A percentile compares a stretch with the other conserved stretches of the same genome.
phyloP scores from a whole-genome alignment of 2,113 vertebrate species.

The Myodes glareolus region DNA sequence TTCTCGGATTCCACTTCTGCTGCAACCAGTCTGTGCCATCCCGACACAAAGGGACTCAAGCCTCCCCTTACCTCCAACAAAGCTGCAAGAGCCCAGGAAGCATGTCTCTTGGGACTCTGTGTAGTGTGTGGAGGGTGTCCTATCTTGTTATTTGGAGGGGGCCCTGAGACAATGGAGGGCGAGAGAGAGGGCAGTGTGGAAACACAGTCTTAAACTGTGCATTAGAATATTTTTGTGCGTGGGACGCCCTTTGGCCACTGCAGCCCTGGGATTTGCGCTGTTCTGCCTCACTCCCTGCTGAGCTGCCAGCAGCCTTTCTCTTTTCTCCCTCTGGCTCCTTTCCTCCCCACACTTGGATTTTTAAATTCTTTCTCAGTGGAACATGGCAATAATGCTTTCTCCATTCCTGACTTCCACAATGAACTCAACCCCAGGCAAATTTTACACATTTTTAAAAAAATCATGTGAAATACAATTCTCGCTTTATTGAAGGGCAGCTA shows the following conservation, averaged over 20 bases:
- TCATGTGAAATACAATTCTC: neutral
- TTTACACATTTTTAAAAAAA: neutral
- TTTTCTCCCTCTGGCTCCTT: neutral
- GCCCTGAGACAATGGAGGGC: neutral
- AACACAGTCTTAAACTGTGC: neutral
- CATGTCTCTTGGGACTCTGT: neutral
- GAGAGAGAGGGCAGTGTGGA: neutral
- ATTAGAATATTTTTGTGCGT: neutral
- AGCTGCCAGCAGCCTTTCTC: rapidly evolving
- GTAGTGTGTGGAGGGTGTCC: rapidly evolving
- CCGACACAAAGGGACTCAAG: neutral
- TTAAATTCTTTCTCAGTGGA: neutral
- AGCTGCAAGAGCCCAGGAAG: rapidly evolving
- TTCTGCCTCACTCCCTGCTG: neutral
- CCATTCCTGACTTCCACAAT: neutral
- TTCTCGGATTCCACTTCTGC: neutral
- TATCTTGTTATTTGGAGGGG: neutral
- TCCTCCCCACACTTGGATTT: neutral
- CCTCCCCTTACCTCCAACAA: neutral
- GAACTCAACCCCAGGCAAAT: neutral
- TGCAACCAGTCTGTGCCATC: neutral
- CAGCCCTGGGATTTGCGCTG: neutral
- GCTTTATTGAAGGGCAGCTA: neutral
- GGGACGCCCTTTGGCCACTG: neutral
- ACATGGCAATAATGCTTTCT: neutral